Percentiles rank a stretch among this genome's conserved stretches.
These are phyloP conservation scores for Stratiolaelaps scimitus DNA, from an alignment of 1,140 invertebrate genomes.

Conservation along the genomic window DNA sequence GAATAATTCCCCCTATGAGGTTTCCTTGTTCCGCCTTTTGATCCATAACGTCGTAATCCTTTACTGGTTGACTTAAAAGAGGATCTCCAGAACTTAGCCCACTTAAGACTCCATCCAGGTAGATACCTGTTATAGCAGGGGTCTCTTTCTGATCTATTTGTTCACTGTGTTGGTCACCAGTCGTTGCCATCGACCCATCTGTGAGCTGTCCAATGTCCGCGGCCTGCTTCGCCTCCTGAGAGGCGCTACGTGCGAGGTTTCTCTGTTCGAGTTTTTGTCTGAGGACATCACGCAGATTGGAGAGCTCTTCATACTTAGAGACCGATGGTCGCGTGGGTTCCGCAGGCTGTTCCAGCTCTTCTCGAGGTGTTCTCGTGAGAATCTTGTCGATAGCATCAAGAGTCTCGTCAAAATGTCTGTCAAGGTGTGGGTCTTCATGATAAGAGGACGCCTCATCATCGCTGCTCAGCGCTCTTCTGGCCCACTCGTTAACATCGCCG, in stretches of 20 bases:
- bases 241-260: too few relatives aligned
- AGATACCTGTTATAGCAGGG: background rate
- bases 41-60: background rate
- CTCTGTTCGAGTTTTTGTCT: constrained; percentile 10
- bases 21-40: background rate
- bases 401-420: constrained; percentile 11
- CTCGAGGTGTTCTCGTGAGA: constrained; percentile 7
- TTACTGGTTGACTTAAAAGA: background rate
- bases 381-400: constrained; percentile 14
- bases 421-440: constrained; percentile 15
- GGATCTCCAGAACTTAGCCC: background rate
- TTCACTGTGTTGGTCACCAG: too few relatives aligned
- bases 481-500: constrained; percentile 15
- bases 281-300: constrained; percentile 3
- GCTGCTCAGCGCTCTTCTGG: constrained; percentile 19
- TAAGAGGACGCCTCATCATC: constrained; percentile 24
- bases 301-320: constrained; percentile 22
- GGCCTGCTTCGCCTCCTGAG: too few relatives aligned
- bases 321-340: background rate
- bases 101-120: background rate
- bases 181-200: too few relatives aligned
- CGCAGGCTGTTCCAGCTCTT: constrained; percentile 14
- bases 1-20: background rate
- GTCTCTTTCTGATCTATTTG: background rate
- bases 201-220: too few relatives aligned